Evolutionary conservation across 2,113 vertebrate genomes (phyloP).

Genomic region (Spheniscus mendiculus): DNA sequence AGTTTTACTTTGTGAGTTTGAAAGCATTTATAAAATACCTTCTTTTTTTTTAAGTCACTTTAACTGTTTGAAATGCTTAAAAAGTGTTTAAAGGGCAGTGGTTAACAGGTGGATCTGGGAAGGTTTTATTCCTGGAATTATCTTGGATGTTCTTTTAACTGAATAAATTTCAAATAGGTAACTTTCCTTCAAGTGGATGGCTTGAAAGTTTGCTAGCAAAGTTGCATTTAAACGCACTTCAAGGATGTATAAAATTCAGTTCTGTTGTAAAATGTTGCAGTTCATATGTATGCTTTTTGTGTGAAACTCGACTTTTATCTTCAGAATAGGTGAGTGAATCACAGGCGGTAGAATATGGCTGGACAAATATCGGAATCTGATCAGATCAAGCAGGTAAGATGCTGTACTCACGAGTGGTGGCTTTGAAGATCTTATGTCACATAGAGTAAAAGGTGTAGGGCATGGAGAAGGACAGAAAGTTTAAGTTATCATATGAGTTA

Average conservation of each 20-base stretch:
- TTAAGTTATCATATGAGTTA: neutral
- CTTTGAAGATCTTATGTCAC: neutral
- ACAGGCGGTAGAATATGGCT: constrained; percentile 77
- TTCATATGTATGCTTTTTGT: neutral
- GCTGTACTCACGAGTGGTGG: neutral
- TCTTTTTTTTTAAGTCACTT: neutral
- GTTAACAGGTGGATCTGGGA: neutral
- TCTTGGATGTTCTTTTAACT: neutral
- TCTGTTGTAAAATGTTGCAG: neutral
- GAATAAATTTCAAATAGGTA: neutral
- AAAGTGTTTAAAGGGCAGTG: neutral
- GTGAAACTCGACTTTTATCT: neutral
- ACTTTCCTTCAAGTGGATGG: neutral
- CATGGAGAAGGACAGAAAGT: neutral
- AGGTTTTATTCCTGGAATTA: neutral
- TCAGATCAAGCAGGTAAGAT: constrained; percentile 95
- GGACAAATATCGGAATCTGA: constrained; percentile 90
- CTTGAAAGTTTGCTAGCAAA: neutral
- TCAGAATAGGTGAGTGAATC: constrained; percentile 61
- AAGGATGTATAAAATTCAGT: neutral
- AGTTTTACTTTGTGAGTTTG: neutral
- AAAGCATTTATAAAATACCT: neutral
- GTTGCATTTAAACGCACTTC: neutral
- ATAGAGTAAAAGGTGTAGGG: neutral
- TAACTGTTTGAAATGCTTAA: neutral